Evolutionary conservation across 2,888 invertebrate species (phyloP), one percentile per base, ranked within the genome.

Genomic region (Troglohyphantes excavatus): DNA sequence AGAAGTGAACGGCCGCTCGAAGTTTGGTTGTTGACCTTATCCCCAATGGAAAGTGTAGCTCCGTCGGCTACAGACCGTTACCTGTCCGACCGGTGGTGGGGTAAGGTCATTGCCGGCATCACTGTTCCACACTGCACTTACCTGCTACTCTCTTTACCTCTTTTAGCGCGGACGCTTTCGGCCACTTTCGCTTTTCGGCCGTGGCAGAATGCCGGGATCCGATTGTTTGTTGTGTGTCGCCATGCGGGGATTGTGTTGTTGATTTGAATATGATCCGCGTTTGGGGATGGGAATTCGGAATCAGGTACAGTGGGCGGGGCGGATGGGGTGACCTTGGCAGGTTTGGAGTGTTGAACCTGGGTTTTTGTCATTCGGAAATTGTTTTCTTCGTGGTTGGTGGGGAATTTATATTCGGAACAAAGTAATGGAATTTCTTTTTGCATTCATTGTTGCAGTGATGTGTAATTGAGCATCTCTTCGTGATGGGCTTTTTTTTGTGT

Each of bases 31-130:
- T 82, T 82, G 88, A 88, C 88, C 88, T 82, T 81, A 53, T 61
- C 70, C 72, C 70, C 67, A 61, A 21, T 27, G 68, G 65, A 65
- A 73, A 53, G 61, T 29, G 27, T 67, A 59, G 61, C 68, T 75
- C 63, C 76, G 83, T 72, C 65, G 88, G 88, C 68, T 83, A 61
- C 27, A 78, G 78, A 90, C 89, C 89, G 89, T 90, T 90, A 90
- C 89, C 89, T 84, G 89, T 90, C 83, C 83, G 78, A 90, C 89
- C 89, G 89, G 89, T 90, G 83, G 75, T 83, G 78, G 83, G 89
- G 89, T 83, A 84, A 90, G 89, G 89, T 90, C 89, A 83, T 90
- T 90, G 89, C 33, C 89, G 89, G 83, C 72, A 27, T 65, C 23
- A 89, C 76, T 82, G 82, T 68, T 89, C 82, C 70, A 82, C 82